phyloP scores from a whole-genome alignment of 2,113 vertebrate species.

The Siphamia tubifer region DNA sequence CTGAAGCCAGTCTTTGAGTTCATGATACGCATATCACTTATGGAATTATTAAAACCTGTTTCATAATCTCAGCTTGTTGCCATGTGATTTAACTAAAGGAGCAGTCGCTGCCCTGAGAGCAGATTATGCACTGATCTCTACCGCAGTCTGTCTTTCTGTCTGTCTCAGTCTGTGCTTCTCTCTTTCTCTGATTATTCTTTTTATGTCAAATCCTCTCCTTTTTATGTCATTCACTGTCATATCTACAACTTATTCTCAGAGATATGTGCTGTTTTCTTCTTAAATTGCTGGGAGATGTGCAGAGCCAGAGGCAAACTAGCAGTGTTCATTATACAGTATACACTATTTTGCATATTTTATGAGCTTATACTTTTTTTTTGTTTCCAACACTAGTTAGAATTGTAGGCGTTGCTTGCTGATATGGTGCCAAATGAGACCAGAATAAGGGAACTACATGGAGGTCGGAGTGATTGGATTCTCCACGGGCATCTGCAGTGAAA shows the following conservation, averaged over 20 bases:
- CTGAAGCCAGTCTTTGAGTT: background rate
- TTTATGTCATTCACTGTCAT: background rate
- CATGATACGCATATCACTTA: constrained; percentile 18
- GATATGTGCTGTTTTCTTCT: too few relatives aligned
- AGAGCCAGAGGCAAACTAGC: background rate
- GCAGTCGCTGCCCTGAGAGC: constrained; percentile 42
- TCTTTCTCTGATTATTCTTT: constrained; percentile 13
- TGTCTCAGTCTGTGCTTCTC: background rate
- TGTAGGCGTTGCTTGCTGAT: background rate
- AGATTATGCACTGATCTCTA: constrained; percentile 50
- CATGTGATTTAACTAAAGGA: constrained; percentile 61
- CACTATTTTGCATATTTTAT: constrained; percentile 22
- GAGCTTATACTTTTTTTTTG: constrained; percentile 6
- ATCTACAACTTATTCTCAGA: too few relatives aligned
- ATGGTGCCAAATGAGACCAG: constrained; percentile 23
- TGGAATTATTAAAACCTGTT: constrained; percentile 58
- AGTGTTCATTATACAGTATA: background rate
- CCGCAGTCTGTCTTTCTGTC: background rate
- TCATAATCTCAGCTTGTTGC: constrained; percentile 48
- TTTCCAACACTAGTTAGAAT: constrained; percentile 32
- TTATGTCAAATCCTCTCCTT: background rate
- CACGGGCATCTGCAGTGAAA: constrained; percentile 55
- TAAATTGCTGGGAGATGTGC: background rate
- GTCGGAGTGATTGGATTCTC: constrained; percentile 74
- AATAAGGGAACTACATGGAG: constrained; percentile 45